Base-by-base conservation (phyloP, 1,140 invertebrate species). In the Riptortus pedestris region DNA sequence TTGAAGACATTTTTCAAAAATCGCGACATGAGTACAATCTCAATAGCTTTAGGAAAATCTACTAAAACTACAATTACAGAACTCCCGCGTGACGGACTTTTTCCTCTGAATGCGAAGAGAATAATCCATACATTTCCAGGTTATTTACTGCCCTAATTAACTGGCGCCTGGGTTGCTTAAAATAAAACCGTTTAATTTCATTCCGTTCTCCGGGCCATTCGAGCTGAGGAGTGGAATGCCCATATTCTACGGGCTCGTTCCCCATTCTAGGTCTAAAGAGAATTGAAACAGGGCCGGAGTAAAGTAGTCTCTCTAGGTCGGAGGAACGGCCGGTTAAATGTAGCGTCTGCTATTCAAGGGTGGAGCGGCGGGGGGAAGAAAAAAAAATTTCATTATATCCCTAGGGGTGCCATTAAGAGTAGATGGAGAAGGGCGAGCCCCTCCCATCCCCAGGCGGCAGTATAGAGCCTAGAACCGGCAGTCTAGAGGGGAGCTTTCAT, bases 321-420 rank as follows among this genome's bases (percentile, higher is more conserved):
- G 22, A 55, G 51, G 2, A 55, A 22, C 48, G 16, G 51, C 31
- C 31, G 51, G 51, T 55, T 55, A 55, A 24, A 55, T 55, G 51
- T 55, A 55, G 51, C 51, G 51, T 4, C 51, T 55, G 26, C 51
- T 55, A 55, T 55, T 55, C 51, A 55, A 24, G 14, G 2, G 51
- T 16, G 24, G 51, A 14, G 51, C 14, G 9, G 51, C 2, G 18
- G 18, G 20, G 22, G 20, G 24, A 55, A 55, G 24, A 55, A 55
- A 48, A 52, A 55, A 55, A 55, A 55, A 55, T 24, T 55, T 55
- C 51, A 55, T 55, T 55, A 55, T 55, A 55, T 55, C 51, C 51
- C 51, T 55, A 55, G 51, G 51, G 51, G 18, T 55, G 51, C 51
- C 51, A 55, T 55, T 55, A 55, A 55, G 51, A 24, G 51, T 55